These are phyloP conservation scores for Macrophya alboannulata DNA, from an alignment of 2,888 invertebrate genomes.

Conservation along the genomic window DNA sequence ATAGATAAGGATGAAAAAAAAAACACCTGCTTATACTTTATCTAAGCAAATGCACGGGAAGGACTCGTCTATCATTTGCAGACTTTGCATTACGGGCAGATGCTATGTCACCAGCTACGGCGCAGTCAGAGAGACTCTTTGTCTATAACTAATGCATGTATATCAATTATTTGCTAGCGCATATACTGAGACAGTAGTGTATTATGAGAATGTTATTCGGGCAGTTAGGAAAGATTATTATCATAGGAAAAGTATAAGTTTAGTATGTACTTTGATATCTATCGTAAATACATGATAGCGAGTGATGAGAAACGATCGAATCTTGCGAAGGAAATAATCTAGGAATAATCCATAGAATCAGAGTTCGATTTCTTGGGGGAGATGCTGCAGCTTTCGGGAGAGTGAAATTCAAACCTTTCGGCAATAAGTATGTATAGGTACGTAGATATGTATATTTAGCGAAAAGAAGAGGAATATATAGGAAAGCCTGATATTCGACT, in stretches of 20 bases:
- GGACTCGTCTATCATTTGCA: not conserved
- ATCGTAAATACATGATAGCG: not conserved
- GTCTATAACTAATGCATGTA: not conserved
- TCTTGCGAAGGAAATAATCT: constrained; percentile 1
- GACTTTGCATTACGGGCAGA: constrained; percentile 29
- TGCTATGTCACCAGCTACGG: not conserved
- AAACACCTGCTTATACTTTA: constrained; percentile 11
- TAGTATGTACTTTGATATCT: not conserved
- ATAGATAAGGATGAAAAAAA: constrained; percentile 7
- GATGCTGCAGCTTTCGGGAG: not conserved
- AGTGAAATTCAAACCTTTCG: constrained; percentile 1
- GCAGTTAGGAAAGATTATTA: not conserved
- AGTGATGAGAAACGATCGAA: not conserved
- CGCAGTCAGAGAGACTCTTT: not conserved
- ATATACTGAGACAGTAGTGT: no score
- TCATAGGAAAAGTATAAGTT: not conserved
- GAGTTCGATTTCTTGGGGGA: not conserved
- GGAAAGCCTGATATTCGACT: not conserved
- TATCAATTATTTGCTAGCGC: not conserved
- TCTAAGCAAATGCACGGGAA: not conserved
- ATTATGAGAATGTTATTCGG: not conserved
- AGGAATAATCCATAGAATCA: not conserved
- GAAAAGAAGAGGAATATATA: not conserved
- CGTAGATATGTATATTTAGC: no score
- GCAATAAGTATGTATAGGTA: not conserved